These are phyloP conservation scores for Sarcophaga peregrina DNA, from an alignment of 1,140 invertebrate genomes.

Conservation along the genomic window DNA sequence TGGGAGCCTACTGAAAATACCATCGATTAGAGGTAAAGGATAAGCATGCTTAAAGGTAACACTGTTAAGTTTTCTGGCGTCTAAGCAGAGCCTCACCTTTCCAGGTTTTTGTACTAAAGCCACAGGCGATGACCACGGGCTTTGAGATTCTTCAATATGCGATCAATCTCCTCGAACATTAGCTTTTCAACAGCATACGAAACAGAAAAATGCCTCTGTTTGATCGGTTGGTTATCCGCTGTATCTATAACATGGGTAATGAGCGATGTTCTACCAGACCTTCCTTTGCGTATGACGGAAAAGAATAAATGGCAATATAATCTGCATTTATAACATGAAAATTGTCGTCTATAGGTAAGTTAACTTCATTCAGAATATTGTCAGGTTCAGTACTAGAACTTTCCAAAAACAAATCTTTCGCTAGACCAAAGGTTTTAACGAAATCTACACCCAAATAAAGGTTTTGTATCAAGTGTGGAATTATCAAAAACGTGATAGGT, in stretches of 20 bases:
- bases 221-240: background rate
- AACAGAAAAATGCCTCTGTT: slow-evolving; percentile 31
- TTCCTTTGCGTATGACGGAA: slow-evolving; percentile 6
- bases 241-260: slow-evolving; percentile 32
- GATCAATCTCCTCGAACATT: background rate
- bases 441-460: background rate
- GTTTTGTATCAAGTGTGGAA: background rate
- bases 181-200: slow-evolving; percentile 27
- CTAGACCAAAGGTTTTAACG: slow-evolving; percentile 23
- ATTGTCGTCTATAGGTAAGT: background rate
- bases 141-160: slow-evolving; percentile 35
- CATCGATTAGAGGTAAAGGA: slow-evolving; percentile 41
- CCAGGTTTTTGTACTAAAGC: slow-evolving; percentile 34
- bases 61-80: slow-evolving; percentile 36
- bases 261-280: slow-evolving; percentile 37
- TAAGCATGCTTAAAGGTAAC: slow-evolving; percentile 42
- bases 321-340: background rate
- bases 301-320: background rate
- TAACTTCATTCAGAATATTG: background rate
- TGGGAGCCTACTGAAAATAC: slow-evolving; percentile 44
- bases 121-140: slow-evolving; percentile 46
- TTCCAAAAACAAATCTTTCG: background rate
- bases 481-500: background rate
- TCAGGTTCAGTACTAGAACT: background rate
- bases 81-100: slow-evolving; percentile 43